A percentile compares a stretch with the other conserved stretches of the same genome.
phyloP scores from a whole-genome alignment of 2,888 invertebrate genomes.

The Brachyopa scutellaris region DNA sequence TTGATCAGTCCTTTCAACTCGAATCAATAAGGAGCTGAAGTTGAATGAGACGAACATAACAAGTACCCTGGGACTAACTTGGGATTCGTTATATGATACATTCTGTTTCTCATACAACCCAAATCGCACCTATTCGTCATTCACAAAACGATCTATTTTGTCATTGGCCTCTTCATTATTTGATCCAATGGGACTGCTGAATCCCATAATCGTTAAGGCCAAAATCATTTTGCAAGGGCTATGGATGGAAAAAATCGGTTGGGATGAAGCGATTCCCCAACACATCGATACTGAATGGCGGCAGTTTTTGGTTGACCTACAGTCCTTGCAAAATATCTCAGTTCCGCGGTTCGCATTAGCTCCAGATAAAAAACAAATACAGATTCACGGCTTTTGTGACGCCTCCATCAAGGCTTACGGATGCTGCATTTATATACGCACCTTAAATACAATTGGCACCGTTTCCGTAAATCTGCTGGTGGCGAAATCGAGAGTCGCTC shows the following conservation, averaged over 20 bases:
- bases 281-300: neutral
- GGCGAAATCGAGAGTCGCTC: neutral
- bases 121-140: neutral
- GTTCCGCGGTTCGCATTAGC: slow-evolving; percentile 22
- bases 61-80: slow-evolving; percentile 42
- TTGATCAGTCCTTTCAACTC: too few relatives aligned
- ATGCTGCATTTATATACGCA: slow-evolving; percentile 18
- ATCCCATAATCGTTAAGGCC: slow-evolving; percentile 42
- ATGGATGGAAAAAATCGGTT: slow-evolving; percentile 43
- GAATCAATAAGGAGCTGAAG: slow-evolving; percentile 10
- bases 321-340: too few relatives aligned
- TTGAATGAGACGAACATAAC: slow-evolving; percentile 31
- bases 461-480: neutral
- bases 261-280: slow-evolving; percentile 33
- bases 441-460: too few relatives aligned
- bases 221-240: slow-evolving; percentile 68
- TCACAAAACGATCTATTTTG: slow-evolving; percentile 9
- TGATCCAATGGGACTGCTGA: slow-evolving; percentile 48
- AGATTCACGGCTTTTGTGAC: slow-evolving; percentile 36
- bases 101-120: slow-evolving; percentile 42
- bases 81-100: slow-evolving; percentile 33
- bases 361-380: neutral
- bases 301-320: neutral
- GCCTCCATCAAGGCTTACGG: slow-evolving; percentile 36
- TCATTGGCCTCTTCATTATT: slow-evolving; percentile 37